These are phyloP conservation scores for Troglohyphantes excavatus DNA, from an alignment of 2,888 invertebrate genomes.

Conservation along the genomic window DNA sequence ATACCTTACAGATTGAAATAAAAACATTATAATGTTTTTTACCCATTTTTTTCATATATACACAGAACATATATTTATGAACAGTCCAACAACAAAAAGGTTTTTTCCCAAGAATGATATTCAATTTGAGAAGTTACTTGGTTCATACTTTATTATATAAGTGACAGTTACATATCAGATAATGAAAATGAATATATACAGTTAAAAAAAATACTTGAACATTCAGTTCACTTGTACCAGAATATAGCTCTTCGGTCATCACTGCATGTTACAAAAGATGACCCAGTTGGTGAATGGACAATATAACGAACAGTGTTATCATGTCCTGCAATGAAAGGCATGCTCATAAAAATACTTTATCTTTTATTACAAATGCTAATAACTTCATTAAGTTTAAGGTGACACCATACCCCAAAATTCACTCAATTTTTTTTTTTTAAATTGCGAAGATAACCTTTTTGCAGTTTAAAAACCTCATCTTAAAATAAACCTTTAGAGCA, in stretches of 20 bases:
- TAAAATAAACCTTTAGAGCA: too few relatives aligned
- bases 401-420: too few relatives aligned
- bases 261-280: constrained; percentile 98
- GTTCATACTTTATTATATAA: not conserved
- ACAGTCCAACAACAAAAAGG: not conserved
- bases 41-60: not conserved
- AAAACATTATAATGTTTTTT: too few relatives aligned
- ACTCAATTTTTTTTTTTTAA: too few relatives aligned
- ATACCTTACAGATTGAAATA: too few relatives aligned
- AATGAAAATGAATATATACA: constrained; percentile 4
- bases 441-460: too few relatives aligned
- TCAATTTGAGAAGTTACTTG: not conserved
- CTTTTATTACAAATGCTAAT: too few relatives aligned
- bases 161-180: not conserved
- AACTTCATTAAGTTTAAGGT: too few relatives aligned
- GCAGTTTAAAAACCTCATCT: too few relatives aligned
- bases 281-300: constrained; percentile 96
- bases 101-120: not conserved
- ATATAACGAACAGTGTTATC: constrained; percentile 96
- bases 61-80: not conserved
- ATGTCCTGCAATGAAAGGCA: constrained; percentile 86
- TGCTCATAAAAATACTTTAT: too few relatives aligned
- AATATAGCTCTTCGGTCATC: constrained; percentile 98
- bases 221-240: constrained; percentile 92
- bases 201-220: not conserved